Percentiles rank a stretch among this genome's conserved stretches.
Conservation (phyloP, 2,888 invertebrate genomes). For the Ormyrus rosae region DNA sequence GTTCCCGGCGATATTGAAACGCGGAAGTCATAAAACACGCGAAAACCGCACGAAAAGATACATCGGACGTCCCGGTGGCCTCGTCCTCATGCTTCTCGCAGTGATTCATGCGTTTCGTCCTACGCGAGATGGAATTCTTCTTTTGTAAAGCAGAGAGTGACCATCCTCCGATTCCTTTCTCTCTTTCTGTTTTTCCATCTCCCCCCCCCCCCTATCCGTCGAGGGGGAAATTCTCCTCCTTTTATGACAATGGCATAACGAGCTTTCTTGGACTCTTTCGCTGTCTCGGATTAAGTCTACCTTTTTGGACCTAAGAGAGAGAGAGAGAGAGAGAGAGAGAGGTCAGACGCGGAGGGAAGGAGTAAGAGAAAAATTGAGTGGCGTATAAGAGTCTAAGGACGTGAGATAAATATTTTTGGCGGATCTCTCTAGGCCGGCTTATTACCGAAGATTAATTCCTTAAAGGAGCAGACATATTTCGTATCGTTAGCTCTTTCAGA, state of each 20-base stretch:
- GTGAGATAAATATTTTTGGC: conserved; percentile 1
- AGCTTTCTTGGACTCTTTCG: background rate
- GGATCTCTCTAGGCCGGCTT: background rate
- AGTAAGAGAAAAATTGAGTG: background rate
- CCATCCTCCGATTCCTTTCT: no score
- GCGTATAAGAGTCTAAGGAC: background rate
- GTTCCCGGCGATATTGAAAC: no score
- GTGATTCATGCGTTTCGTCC: no score
- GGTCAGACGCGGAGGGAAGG: background rate
- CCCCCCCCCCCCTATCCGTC: background rate
- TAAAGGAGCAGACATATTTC: background rate
- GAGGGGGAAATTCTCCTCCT: background rate
- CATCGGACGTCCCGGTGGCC: background rate
- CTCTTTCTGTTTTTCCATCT: background rate
- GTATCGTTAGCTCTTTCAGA: no score
- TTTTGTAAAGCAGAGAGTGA: no score
- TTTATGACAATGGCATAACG: conserved; percentile 32
- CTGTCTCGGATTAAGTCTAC: background rate
- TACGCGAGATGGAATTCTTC: no score
- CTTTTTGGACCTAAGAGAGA: background rate
- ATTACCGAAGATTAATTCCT: conserved; percentile 1
- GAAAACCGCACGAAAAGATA: background rate
- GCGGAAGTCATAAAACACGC: no score
- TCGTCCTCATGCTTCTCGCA: no score
- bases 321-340: no score